These are phyloP conservation scores for Melipona beecheii DNA, from an alignment of 2,888 invertebrate species.

Conservation along the genomic window DNA sequence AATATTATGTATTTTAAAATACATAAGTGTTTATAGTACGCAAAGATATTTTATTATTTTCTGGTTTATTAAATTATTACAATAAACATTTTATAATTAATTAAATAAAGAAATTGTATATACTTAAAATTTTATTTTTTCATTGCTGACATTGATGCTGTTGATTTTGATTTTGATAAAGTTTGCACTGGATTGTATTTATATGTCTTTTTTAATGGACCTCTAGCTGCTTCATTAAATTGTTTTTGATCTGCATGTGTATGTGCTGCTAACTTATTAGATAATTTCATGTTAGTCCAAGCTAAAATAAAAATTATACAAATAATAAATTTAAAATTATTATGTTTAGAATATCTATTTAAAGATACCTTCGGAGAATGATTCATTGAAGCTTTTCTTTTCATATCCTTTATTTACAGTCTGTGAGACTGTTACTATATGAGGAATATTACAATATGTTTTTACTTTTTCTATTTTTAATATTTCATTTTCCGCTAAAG, in stretches of 20 bases:
- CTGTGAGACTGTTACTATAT: slow-evolving; percentile 81
- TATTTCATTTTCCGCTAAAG: slow-evolving; percentile 91
- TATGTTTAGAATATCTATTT: neutral
- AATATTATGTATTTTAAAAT: neutral
- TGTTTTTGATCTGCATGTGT: slow-evolving; percentile 90
- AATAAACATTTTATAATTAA: neutral
- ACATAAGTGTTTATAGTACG: neutral
- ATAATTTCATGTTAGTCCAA: slow-evolving; percentile 92
- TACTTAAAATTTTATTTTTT: slow-evolving; percentile 81
- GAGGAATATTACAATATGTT: slow-evolving; percentile 90
- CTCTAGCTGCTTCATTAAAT: slow-evolving; percentile 93
- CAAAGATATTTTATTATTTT: neutral
- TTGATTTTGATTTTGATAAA: slow-evolving; percentile 54
- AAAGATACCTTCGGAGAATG: slow-evolving; percentile 19
- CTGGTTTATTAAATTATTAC: slow-evolving; percentile 21
- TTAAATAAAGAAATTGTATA: slow-evolving; percentile 27
- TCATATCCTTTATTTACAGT: slow-evolving; percentile 48
- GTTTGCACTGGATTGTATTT: slow-evolving; percentile 92
- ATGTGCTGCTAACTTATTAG: slow-evolving; percentile 91
- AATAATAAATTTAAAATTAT: neutral
- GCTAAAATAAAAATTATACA: slow-evolving; percentile 84
- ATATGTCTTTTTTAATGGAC: slow-evolving; percentile 94
- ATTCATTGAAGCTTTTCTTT: slow-evolving; percentile 79
- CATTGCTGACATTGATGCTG: slow-evolving; percentile 85
- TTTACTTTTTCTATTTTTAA: slow-evolving; percentile 91